phyloP scores from a whole-genome alignment of 2,888 invertebrate genomes.

The Tribolium freemani region DNA sequence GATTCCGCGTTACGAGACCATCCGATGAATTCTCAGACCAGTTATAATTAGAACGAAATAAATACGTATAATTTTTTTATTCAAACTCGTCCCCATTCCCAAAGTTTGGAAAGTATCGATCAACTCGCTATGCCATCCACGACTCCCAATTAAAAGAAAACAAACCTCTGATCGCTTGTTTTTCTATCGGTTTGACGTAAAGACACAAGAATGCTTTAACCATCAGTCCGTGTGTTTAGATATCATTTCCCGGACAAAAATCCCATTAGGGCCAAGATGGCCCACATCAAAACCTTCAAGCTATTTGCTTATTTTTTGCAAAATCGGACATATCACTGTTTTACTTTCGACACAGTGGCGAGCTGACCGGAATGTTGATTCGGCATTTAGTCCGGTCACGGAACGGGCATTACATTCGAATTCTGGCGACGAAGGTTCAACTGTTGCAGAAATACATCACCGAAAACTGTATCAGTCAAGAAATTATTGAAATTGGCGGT shows the following conservation, averaged over 20 bases:
- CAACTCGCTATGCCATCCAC: too few species aligned
- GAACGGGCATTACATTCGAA: constrained; percentile 62
- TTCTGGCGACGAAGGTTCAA: constrained; percentile 60
- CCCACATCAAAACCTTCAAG: constrained; percentile 41
- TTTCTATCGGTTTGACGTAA: not conserved
- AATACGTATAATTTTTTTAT: too few species aligned
- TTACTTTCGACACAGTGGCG: constrained; percentile 51
- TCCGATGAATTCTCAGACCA: not conserved
- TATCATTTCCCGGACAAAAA: constrained; percentile 40
- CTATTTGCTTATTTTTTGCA: constrained; percentile 55
- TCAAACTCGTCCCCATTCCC: too few species aligned
- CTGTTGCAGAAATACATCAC: constrained; percentile 64
- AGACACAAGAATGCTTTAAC: constrained; percentile 14
- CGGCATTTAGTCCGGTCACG: constrained; percentile 58
- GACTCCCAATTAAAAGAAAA: constrained; percentile 21
- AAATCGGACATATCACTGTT: constrained; percentile 48
- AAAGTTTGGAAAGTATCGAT: too few species aligned
- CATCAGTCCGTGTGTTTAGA: constrained; percentile 30
- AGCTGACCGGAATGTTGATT: constrained; percentile 51
- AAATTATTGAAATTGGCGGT: constrained; percentile 59
- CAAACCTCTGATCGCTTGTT: not conserved
- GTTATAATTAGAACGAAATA: not conserved
- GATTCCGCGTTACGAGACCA: constrained; percentile 34
- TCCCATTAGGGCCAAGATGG: constrained; percentile 40
- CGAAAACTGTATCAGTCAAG: constrained; percentile 59